Conservation (phyloP, 2,888 invertebrate species). For the Hyalella azteca region DNA sequence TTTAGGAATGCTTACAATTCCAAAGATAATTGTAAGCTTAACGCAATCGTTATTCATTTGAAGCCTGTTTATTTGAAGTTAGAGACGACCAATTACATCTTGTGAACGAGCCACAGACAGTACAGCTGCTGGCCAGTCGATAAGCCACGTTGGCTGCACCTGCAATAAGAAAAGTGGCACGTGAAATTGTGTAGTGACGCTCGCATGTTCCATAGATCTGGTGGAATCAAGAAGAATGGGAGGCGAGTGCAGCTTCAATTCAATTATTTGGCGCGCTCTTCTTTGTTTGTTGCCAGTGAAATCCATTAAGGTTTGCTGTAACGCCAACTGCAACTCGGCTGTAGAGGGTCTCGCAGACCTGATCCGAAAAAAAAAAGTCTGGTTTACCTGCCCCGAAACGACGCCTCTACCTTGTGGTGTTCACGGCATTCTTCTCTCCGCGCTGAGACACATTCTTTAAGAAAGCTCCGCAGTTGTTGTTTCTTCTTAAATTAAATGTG, state of each 20-base stretch:
- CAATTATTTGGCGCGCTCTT: conserved; percentile 35
- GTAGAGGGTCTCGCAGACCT: background rate
- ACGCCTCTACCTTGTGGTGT: background rate
- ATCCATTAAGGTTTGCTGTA: conserved; percentile 27
- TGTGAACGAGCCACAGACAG: too few species aligned
- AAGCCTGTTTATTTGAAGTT: too few species aligned
- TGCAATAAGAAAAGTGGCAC: conserved; percentile 10
- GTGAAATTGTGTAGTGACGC: background rate
- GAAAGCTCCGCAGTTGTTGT: too few species aligned
- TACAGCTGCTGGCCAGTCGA: background rate
- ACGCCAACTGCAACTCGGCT: conserved; percentile 12
- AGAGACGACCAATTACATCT: too few species aligned
- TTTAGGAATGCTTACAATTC: too few species aligned
- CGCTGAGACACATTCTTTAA: too few species aligned
- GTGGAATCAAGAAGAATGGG: conserved; percentile 31
- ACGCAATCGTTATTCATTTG: too few species aligned
- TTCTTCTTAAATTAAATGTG: too few species aligned
- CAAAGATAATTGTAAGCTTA: too few species aligned
- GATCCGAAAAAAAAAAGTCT: background rate
- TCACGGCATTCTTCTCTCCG: background rate
- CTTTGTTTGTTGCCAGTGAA: conserved; percentile 34
- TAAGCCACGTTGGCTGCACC: background rate
- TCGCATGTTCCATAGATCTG: conserved; percentile 23
- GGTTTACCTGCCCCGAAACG: background rate
- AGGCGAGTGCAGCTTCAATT: conserved; percentile 28